Base-by-base conservation (phyloP, 1,140 invertebrate genomes). In the Caerostris darwini region DNA sequence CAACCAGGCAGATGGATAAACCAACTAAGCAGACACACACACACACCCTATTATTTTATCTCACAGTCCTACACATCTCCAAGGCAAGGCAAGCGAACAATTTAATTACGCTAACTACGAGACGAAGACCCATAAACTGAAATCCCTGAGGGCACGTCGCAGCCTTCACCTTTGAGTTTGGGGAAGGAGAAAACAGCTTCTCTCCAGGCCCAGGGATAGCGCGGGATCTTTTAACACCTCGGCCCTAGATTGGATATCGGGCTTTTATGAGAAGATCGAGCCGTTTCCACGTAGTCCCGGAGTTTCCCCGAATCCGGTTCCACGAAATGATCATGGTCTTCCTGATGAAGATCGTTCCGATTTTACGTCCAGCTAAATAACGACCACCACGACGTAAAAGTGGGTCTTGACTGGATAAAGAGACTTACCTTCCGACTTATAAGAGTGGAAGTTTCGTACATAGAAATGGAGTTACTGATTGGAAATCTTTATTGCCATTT, bases 51-150 rank as follows among this genome's bases (percentile, higher is more conserved):
- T 57, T 77, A 77, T 77, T 77, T 77, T 77, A 77, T 77, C 71
- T 77, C 34, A 59, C 85, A 8, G 17, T 50, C 53, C 7, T 14
- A 57, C 10, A 50, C 53, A 83, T 14, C 50, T 3, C 53, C 53
- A 69, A 4, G n/a, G 54, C 53, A 54, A 53, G 57, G 89, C 89
- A 19, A 69, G 50, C 64, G 64, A 89, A 57, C 89, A 90, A 90
- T 90, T 90, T 90, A 90, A 90, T 90, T 90, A 90, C 89, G 89
- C 89, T 90, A 90, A 90, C 89, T 90, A 90, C 89, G 56, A 69
- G 89, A 57, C 89, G 69, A 77, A 90, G 57, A 81, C 54, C 71
- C 89, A 81, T 90, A 90, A 90, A 90, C 69, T 50, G 1, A 58
- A 90, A 69, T 81, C 89, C 89, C 89, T 19, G 4, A 7, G 56